Base-by-base conservation (phyloP, 2,113 vertebrate genomes). In the Cyprinus carpio region DNA sequence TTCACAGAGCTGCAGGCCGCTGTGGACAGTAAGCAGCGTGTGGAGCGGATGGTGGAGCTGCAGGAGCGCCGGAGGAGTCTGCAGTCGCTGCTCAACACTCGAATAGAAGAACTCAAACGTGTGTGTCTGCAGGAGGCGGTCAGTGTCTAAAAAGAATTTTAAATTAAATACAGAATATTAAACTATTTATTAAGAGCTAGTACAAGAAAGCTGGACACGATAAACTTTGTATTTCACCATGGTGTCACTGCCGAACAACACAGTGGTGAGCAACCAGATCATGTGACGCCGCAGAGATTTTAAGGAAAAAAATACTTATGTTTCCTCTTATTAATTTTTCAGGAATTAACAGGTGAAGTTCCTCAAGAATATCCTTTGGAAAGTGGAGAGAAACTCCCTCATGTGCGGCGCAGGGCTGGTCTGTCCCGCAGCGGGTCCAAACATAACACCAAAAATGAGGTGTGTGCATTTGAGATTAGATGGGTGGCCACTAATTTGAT, bases 101-200 rank as follows among this genome's bases (percentile, higher is more conserved):
- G 96, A 78, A 89, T 97, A 84, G 93, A 93, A 72, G 97, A 98
- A 87, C 94, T 98, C 37, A 93, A 94, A 56, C 92, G 93, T 51
- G 90, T 97, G 86, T 97, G 96, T 89, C 92, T 97, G 64, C 95
- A 96, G 91, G 96, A 98, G 88, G 96, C 96, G 60, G 97, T 97
- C 87, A 95, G 95, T 93, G 87, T 74, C 75, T 10, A 18, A 9
- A n/a, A 5, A 34, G 74, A 29, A 29, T 8, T 67, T 16, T 8
- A 0, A 6, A 29, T 65, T 29, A 3, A 65, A 29, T 65, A 4
- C 6, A 40, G 37, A 6, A 40, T 37, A 37, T 37, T 4, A 37
- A 37, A 37, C 64, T 65, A 65, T 27, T 62, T 4, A 25, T 13
- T 27, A 62, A 25, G 4, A 13, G 27, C 11, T 12, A 62, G 60